A percentile compares a stretch with the other conserved stretches of the same genome.
phyloP scores from a whole-genome alignment of 2,797 vertebrate species.

The Centropyge bicolor region DNA sequence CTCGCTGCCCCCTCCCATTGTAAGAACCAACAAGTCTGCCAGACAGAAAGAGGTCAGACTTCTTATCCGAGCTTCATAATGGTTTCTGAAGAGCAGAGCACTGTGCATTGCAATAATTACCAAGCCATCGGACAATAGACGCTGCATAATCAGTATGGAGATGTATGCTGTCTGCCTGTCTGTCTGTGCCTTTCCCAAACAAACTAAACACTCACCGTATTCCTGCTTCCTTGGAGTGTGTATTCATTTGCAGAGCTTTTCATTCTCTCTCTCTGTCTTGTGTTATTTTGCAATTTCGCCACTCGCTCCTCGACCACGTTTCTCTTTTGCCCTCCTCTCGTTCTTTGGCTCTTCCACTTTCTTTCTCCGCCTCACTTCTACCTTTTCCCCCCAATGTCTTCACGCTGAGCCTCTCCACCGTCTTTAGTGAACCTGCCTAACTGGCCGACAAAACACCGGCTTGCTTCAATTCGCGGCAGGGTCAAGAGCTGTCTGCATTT shows the following conservation, averaged over 20 bases:
- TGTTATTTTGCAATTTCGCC: constrained; percentile 34
- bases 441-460: constrained; percentile 31
- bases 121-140: constrained; percentile 91
- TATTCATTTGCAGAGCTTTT: constrained; percentile 64
- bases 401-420: constrained; percentile 15
- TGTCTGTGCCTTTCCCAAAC: constrained; percentile 54
- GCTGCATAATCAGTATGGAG: constrained; percentile 96
- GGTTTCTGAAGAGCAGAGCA: constrained; percentile 86
- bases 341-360: constrained; percentile 4
- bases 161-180: constrained; percentile 85
- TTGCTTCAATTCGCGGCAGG: constrained; percentile 34
- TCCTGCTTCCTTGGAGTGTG: constrained; percentile 66
- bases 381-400: constrained; percentile 27
- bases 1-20: constrained; percentile 57
- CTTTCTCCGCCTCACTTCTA: background rate
- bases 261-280: constrained; percentile 52
- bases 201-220: constrained; percentile 62
- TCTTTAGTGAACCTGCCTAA: constrained; percentile 6
- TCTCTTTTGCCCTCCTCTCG: background rate
- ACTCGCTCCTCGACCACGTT: constrained; percentile 23
- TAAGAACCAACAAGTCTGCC: constrained; percentile 73
- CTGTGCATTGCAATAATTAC: constrained; percentile 99
- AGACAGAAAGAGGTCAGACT: constrained; percentile 79
- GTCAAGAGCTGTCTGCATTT: constrained; percentile 34
- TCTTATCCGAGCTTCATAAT: constrained; percentile 77